phyloP scores from a whole-genome alignment of 2,797 vertebrate species.

The Muraenolepis orangiensis region DNA sequence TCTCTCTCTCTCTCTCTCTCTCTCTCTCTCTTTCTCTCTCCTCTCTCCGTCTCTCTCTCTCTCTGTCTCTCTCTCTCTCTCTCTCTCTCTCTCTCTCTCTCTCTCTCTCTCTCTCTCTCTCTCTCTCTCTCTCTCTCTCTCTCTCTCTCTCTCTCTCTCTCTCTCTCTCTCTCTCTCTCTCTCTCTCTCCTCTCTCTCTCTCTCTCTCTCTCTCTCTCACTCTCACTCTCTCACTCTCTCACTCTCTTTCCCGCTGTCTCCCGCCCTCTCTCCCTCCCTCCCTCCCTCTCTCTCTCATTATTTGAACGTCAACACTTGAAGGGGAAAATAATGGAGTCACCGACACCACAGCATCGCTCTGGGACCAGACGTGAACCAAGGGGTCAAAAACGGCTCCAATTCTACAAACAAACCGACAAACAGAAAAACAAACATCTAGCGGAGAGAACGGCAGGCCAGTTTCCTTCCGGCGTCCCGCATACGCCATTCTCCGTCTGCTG shows the following conservation, averaged over 20 bases:
- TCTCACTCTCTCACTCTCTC: background rate
- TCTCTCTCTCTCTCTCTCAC: too few relatives aligned
- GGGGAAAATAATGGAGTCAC: background rate
- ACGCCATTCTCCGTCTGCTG: slow-evolving; percentile 29
- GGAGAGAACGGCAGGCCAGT: background rate
- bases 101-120: background rate
- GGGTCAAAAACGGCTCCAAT: background rate
- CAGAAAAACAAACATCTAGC: background rate
- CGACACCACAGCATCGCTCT: background rate
- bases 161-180: too few relatives aligned
- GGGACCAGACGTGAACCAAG: background rate
- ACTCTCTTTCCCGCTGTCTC: background rate
- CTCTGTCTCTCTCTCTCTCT: background rate
- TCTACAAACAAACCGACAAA: background rate
- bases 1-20: background rate
- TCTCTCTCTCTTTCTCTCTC: too few relatives aligned
- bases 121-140: background rate
- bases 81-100: too few relatives aligned
- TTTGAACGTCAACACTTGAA: background rate
- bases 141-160: background rate
- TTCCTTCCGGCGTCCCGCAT: background rate
- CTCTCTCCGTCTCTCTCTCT: background rate
- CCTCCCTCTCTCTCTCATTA: background rate
- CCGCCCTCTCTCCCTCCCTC: too few relatives aligned
- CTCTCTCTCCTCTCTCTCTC: background rate